These are phyloP conservation scores for Arctopsyche grandis DNA, from an alignment of 1,140 invertebrate species.

Conservation along the genomic window DNA sequence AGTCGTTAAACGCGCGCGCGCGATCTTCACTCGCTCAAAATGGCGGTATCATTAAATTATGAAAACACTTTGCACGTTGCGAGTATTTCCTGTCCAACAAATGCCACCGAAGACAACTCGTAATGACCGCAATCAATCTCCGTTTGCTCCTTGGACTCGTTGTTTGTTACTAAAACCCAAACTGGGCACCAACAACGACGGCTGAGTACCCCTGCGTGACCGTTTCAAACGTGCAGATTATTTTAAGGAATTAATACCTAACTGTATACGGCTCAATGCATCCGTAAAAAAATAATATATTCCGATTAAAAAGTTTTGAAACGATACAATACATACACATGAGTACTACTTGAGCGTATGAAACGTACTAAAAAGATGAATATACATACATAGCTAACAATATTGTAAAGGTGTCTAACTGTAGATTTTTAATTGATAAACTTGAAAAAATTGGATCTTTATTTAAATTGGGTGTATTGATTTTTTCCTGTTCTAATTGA, in stretches of 20 bases:
- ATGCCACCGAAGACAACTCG: constrained; percentile 27
- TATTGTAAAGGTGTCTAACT: neutral
- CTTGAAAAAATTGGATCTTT: constrained; percentile 7
- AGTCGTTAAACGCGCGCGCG: neutral
- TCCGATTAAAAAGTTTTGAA: too few species aligned
- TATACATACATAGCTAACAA: neutral
- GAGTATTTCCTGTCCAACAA: constrained; percentile 21
- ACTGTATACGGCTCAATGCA: too few species aligned
- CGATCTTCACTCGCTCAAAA: constrained; percentile 11
- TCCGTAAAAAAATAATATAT: too few species aligned
- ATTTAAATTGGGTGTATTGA: constrained; percentile 12
- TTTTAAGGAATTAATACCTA: too few species aligned
- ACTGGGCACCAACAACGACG: neutral
- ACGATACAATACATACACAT: too few species aligned
- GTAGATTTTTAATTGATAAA: neutral
- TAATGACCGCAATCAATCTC: constrained; percentile 35
- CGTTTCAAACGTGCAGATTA: too few species aligned
- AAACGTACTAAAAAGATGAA: too few species aligned
- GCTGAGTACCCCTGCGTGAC: neutral
- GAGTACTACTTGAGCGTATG: too few species aligned
- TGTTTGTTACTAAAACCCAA: neutral
- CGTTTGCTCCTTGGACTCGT: neutral
- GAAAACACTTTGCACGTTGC: constrained; percentile 24
- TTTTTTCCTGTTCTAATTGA: constrained; percentile 26
- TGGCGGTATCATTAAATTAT: neutral